Percentiles rank a stretch among this genome's conserved stretches.
phyloP scores from a whole-genome alignment of 2,888 invertebrate species.

The Drosophila incognita region DNA sequence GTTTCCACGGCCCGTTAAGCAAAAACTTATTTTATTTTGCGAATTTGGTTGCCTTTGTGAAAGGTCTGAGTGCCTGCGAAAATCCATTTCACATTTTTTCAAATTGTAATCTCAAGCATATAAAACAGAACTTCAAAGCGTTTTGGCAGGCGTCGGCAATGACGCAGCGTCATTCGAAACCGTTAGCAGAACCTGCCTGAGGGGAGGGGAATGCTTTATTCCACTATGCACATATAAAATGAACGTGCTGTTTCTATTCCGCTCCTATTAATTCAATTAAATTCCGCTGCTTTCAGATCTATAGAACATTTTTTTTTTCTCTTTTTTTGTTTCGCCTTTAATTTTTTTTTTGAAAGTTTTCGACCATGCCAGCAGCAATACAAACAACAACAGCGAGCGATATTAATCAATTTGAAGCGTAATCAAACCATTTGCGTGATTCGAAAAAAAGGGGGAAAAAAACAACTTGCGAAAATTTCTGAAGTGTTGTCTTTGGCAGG shows the following conservation, averaged over 20 bases:
- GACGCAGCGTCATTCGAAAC: conserved; percentile 27
- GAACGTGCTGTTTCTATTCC: conserved; percentile 15
- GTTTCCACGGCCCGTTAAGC: conserved; percentile 24
- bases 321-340: conserved; percentile 8
- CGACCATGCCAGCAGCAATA: neutral
- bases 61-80: conserved; percentile 33
- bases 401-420: conserved; percentile 75
- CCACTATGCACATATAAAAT: neutral
- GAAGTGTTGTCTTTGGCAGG: conserved; percentile 58
- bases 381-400: conserved; percentile 15
- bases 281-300: conserved; percentile 49
- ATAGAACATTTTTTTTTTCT: conserved; percentile 33
- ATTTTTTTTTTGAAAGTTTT: conserved; percentile 28
- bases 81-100: conserved; percentile 47
- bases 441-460: conserved; percentile 19
- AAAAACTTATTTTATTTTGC: conserved; percentile 38
- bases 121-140: conserved; percentile 60
- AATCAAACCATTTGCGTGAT: conserved; percentile 70
- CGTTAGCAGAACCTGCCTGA: conserved; percentile 20
- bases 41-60: conserved; percentile 30
- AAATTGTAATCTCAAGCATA: conserved; percentile 48
- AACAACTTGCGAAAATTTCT: conserved; percentile 59
- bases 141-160: conserved; percentile 19
- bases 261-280: conserved; percentile 68
- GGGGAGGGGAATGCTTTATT: conserved; percentile 13